Percentiles rank a stretch among this genome's conserved stretches.
Conservation (phyloP, 2,888 invertebrate species). For the Troides helena region DNA sequence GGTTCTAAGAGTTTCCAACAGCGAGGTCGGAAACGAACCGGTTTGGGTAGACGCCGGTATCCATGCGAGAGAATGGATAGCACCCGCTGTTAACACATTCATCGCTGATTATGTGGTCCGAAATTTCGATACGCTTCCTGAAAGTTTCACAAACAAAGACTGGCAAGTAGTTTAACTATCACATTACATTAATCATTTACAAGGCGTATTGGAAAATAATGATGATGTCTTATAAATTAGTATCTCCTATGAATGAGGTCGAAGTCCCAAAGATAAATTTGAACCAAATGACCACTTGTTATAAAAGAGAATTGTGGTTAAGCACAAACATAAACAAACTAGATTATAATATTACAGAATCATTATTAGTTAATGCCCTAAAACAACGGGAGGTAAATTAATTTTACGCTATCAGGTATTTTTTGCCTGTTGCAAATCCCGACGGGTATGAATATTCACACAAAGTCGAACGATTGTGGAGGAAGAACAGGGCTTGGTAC, state of each 20-base stretch:
- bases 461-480: slow-evolving; percentile 88
- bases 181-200: neutral
- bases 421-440: slow-evolving; percentile 88
- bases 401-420: slow-evolving; percentile 71
- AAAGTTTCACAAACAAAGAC: slow-evolving; percentile 85
- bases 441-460: slow-evolving; percentile 94
- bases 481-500: slow-evolving; percentile 83
- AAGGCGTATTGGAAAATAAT: too few species aligned
- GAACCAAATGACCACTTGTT: neutral
- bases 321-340: neutral
- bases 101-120: slow-evolving; percentile 86
- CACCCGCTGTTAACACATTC: slow-evolving; percentile 89
- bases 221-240: too few species aligned
- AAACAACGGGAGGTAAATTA: slow-evolving; percentile 85
- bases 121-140: slow-evolving; percentile 83
- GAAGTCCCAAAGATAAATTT: neutral
- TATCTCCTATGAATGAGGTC: too few species aligned
- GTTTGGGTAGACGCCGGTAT: slow-evolving; percentile 91
- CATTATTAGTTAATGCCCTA: slow-evolving; percentile 10
- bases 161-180: slow-evolving; percentile 71
- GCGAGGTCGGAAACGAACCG: slow-evolving; percentile 80
- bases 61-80: slow-evolving; percentile 95
- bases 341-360: slow-evolving; percentile 1
- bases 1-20: slow-evolving; percentile 84
- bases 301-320: neutral